Conservation (phyloP, 2,888 invertebrate genomes). For the Tridacna gigas region DNA sequence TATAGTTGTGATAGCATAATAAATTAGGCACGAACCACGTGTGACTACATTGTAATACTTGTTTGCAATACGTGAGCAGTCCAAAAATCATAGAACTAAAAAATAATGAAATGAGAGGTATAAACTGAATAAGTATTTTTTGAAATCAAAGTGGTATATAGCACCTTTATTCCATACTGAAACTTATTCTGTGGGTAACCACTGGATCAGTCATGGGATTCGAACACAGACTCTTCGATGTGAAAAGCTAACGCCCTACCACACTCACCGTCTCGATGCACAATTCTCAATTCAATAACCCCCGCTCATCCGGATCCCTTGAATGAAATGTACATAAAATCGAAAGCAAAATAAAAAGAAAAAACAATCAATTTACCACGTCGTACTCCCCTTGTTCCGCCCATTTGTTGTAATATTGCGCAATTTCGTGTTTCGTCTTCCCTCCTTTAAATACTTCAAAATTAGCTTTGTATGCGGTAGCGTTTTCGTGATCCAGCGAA, state of each 20-base stretch:
- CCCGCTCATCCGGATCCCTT: background rate
- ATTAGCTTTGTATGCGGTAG: conserved; percentile 45
- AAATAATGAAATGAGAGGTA: background rate
- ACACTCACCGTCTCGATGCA: too few relatives aligned
- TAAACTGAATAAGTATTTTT: background rate
- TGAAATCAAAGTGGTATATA: background rate
- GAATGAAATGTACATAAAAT: background rate
- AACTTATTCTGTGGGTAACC: background rate
- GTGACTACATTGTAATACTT: too few relatives aligned
- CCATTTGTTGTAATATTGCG: conserved; percentile 78
- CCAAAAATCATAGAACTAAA: too few relatives aligned
- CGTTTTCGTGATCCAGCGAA: conserved; percentile 17
- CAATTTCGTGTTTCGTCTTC: conserved; percentile 70
- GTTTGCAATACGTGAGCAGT: too few relatives aligned
- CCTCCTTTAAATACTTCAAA: conserved; percentile 57
- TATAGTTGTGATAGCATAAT: too few relatives aligned
- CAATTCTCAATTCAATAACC: background rate
- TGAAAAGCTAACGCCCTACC: too few relatives aligned
- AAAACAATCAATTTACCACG: conserved; percentile 33
- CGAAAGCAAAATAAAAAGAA: background rate
- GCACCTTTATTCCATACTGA: background rate
- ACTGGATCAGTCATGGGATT: too few relatives aligned
- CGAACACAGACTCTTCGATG: too few relatives aligned
- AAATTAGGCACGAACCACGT: too few relatives aligned
- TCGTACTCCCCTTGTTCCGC: conserved; percentile 70